These are phyloP conservation scores for Diadumene lineata DNA, from an alignment of 92 coral and sea anemone species.

Conservation along the genomic window DNA sequence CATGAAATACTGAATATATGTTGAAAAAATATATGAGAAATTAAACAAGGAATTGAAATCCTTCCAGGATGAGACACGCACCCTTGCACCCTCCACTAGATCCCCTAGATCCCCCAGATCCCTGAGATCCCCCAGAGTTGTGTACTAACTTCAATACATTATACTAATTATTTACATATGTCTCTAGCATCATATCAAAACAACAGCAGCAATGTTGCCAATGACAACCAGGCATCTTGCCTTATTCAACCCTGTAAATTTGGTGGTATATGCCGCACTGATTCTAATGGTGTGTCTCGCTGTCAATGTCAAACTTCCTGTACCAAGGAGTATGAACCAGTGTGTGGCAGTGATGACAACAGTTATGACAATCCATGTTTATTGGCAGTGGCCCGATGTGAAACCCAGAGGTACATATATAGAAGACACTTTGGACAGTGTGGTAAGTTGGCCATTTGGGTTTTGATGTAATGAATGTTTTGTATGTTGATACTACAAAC, in stretches of 20 bases:
- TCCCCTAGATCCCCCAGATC: no score
- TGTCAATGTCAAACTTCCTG: constrained; percentile 62
- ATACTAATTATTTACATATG: no score
- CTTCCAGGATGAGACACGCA: no score
- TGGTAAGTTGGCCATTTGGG: no score
- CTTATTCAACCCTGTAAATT: constrained; percentile 59
- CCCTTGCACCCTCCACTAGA: no score
- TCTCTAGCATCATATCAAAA: neutral
- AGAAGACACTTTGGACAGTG: constrained; percentile 79
- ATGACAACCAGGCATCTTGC: constrained; percentile 34
- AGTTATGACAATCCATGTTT: constrained; percentile 83
- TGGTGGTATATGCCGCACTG: constrained; percentile 62
- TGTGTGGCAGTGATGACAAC: constrained; percentile 91
- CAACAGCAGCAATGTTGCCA: constrained; percentile 23
- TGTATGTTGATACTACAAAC: no score
- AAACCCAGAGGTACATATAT: constrained; percentile 67
- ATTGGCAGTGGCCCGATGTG: constrained; percentile 75
- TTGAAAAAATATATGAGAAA: no score
- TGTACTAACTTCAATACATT: no score
- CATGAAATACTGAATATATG: no score
- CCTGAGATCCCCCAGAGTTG: no score
- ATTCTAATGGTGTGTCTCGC: constrained; percentile 41
- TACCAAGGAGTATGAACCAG: constrained; percentile 81
- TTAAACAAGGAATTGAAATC: no score
- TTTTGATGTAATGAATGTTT: no score